Evolutionary conservation across 2,797 vertebrate species (phyloP).

Genomic region (Lindbergichthys nudifrons): DNA sequence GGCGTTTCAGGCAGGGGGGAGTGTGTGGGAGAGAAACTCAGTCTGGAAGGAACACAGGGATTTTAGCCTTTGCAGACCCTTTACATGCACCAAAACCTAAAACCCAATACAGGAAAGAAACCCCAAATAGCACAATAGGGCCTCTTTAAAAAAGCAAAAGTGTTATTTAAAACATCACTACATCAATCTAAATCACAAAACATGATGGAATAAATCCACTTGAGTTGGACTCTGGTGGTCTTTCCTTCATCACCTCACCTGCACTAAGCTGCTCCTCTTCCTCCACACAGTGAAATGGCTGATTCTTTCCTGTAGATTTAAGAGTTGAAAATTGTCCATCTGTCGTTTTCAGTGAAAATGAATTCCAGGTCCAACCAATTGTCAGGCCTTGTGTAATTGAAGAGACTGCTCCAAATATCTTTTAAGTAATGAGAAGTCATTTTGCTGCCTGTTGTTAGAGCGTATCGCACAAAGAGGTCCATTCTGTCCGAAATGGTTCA

Average conservation of each 20-base stretch:
- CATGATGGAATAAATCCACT: too few relatives aligned
- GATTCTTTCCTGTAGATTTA: constrained; percentile 56
- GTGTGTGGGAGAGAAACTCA: too few relatives aligned
- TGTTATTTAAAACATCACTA: too few relatives aligned
- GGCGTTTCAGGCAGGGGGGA: too few relatives aligned
- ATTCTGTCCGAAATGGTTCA: constrained; percentile 73
- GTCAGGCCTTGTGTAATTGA: constrained; percentile 73
- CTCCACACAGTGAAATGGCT: constrained; percentile 56
- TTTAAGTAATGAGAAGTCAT: constrained; percentile 79
- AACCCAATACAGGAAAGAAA: too few relatives aligned
- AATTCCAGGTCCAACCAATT: constrained; percentile 70
- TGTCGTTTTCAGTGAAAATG: constrained; percentile 66
- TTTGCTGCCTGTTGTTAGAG: constrained; percentile 69
- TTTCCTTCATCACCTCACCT: constrained; percentile 34
- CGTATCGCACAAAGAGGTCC: constrained; percentile 63
- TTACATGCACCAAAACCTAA: too few relatives aligned
- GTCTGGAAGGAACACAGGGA: too few relatives aligned
- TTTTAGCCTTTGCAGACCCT: too few relatives aligned
- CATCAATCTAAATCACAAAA: too few relatives aligned
- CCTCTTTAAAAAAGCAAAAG: too few relatives aligned
- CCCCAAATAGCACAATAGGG: too few relatives aligned
- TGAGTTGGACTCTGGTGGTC: neutral
- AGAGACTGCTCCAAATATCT: constrained; percentile 74
- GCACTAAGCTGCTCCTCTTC: constrained; percentile 34
- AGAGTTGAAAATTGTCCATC: constrained; percentile 73